Evolutionary conservation across 2,797 vertebrate genomes (phyloP).

Genomic region (Halcyon badia): DNA sequence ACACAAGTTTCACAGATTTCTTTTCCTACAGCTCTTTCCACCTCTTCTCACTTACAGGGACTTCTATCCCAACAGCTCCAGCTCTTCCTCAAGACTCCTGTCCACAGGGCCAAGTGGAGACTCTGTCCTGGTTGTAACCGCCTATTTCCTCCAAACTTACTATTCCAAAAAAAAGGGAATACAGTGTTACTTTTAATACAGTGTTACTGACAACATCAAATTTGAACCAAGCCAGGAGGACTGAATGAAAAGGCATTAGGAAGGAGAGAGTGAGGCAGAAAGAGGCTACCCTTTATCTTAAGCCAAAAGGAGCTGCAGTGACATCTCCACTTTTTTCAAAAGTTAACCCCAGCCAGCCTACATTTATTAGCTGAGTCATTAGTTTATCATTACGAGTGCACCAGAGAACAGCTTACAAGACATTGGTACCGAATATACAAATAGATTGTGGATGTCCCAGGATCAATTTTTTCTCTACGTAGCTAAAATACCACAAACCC

Average conservation of each 20-base stretch:
- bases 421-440: background rate
- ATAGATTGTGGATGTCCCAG: background rate
- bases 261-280: background rate
- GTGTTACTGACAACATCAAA: background rate
- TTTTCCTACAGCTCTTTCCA: background rate
- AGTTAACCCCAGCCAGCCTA: background rate
- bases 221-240: background rate
- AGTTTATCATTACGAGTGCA: background rate
- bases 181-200: background rate
- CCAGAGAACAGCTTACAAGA: background rate
- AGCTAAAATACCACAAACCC: background rate
- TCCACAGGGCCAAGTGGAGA: background rate
- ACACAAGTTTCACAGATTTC: background rate
- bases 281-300: background rate
- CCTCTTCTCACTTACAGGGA: background rate
- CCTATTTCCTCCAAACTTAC: background rate
- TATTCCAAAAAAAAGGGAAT: background rate
- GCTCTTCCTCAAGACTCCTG: background rate
- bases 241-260: background rate
- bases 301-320: background rate
- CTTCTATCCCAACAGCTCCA: background rate
- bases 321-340: background rate
- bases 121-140: background rate
- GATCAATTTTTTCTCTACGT: fast-evolving
- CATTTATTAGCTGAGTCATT: background rate